Evolutionary conservation across 2,888 invertebrate species (phyloP).

Genomic region (Acleris emargana): DNA sequence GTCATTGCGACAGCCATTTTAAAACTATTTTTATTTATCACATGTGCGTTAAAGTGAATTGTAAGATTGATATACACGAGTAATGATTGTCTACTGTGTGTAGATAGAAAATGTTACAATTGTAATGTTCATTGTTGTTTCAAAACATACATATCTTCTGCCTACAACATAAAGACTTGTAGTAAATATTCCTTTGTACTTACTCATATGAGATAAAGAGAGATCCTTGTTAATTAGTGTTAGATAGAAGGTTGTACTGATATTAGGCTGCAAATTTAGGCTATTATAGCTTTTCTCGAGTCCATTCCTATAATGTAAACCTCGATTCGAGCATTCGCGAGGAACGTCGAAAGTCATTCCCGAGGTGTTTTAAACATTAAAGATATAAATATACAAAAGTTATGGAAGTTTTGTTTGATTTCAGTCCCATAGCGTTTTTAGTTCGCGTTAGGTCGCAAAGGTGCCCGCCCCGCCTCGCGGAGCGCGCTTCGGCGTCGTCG

Average conservation of each 20-base stretch:
- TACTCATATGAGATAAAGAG: conserved; percentile 7
- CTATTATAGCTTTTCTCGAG: not conserved
- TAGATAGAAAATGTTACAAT: not conserved
- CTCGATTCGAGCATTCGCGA: conserved; percentile 4
- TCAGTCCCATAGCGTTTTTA: conserved; percentile 46
- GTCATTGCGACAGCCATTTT: no score
- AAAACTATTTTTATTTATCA: no score
- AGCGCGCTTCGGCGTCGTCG: conserved; percentile 15
- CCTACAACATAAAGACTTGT: conserved; percentile 20
- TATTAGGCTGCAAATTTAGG: not conserved
- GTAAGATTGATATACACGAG: not conserved
- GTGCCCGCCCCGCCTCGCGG: conserved; percentile 4
- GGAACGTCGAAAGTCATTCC: conserved; percentile 3
- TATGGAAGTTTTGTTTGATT: conserved; percentile 60
- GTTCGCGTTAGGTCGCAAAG: conserved; percentile 37
- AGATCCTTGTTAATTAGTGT: conserved; percentile 16
- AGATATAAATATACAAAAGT: conserved; percentile 62
- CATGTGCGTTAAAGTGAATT: not conserved
- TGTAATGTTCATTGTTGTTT: not conserved
- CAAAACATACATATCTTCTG: conserved; percentile 20
- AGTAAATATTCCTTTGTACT: conserved; percentile 19
- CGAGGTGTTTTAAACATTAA: conserved; percentile 30
- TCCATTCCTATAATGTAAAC: not conserved
- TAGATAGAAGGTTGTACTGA: conserved; percentile 19
- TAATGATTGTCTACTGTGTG: not conserved